Base-by-base conservation (phyloP, 2,113 vertebrate genomes). In the Zosterops hypoxanthus region DNA sequence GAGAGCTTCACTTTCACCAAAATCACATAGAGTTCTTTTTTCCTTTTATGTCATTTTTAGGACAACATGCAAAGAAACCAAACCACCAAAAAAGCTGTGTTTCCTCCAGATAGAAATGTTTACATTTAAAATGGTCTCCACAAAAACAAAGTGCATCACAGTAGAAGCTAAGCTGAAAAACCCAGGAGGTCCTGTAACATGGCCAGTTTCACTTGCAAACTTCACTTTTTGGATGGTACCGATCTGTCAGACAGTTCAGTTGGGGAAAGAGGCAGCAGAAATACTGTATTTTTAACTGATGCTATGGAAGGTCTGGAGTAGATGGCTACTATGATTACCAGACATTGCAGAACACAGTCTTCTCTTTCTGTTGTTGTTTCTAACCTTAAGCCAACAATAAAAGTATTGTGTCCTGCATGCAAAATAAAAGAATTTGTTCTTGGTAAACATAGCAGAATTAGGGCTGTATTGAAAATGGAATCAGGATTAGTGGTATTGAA, bases 401-500 rank as follows among this genome's bases (percentile, higher is more conserved):
- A 42, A n/a, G 14, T 52, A 71, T 75, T 94, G 68, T 94, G 39
- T 61, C 33, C 69, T 79, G 29, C 21, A 11, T 75, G 68, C 79
- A 76, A 86, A 77, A 36, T 83, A 44, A 49, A 90, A 63, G 12
- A 84, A 68, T 26, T 96, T 72, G 33, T 47, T 90, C 76, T 79
- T 0, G 2, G 76, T 82, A 94, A 94, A 76, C 84, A 73, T 28
- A 55, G 24, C 60, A 57, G 78, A 97, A 86, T 94, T 88, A 92
- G 53, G 41, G 46, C 57, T 75, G 20, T 57, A 71, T 53, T 93
- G 90, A 69, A 94, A 88, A 73, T 50, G 53, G 72, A 86, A 72
- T 88, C 57, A 9, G 76, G 92, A 96, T 94, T 92, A 93, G 88
- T 76, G 64, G 25, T 69, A 86, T 61, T 95, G 86, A 93, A 95